These are phyloP conservation scores for Micronycteris hirsuta DNA, from an alignment of 2,113 vertebrate genomes.

Conservation along the genomic window DNA sequence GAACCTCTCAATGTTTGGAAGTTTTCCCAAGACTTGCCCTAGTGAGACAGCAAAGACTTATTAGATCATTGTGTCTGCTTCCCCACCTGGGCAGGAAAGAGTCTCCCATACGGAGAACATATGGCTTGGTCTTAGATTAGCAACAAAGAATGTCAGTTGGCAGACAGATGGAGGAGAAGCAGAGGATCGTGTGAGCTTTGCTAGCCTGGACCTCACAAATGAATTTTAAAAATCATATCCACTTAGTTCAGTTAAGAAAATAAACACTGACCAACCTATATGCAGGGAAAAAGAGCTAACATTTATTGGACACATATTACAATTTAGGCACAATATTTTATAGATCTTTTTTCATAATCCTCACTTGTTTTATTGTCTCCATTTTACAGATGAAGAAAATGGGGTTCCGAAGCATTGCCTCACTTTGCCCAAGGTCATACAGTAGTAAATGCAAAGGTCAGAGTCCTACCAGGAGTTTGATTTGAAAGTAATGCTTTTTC, in stretches of 20 bases:
- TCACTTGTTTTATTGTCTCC: neutral
- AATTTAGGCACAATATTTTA: neutral
- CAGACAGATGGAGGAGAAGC: constrained; percentile 70
- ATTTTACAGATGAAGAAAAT: constrained; percentile 24
- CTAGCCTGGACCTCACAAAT: constrained; percentile 47
- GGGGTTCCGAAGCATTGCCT: neutral
- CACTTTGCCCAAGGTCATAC: neutral
- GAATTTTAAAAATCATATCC: constrained; percentile 46
- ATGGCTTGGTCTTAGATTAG: constrained; percentile 73
- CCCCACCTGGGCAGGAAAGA: constrained; percentile 71
- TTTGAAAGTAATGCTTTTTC: neutral
- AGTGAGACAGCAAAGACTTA: constrained; percentile 69
- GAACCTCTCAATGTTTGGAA: constrained; percentile 68
- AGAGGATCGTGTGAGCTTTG: constrained; percentile 21
- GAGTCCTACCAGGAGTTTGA: neutral
- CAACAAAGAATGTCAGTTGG: constrained; percentile 73
- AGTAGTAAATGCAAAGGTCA: neutral
- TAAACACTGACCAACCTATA: neutral
- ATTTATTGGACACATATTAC: neutral
- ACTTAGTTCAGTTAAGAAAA: constrained; percentile 50
- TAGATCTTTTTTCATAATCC: neutral
- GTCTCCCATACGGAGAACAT: constrained; percentile 70
- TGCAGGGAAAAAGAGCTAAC: neutral
- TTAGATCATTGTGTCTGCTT: constrained; percentile 71
- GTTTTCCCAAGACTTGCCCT: constrained; percentile 69